Evolutionary conservation across 2,797 vertebrate species (phyloP).

Genomic region (Todus mexicanus): DNA sequence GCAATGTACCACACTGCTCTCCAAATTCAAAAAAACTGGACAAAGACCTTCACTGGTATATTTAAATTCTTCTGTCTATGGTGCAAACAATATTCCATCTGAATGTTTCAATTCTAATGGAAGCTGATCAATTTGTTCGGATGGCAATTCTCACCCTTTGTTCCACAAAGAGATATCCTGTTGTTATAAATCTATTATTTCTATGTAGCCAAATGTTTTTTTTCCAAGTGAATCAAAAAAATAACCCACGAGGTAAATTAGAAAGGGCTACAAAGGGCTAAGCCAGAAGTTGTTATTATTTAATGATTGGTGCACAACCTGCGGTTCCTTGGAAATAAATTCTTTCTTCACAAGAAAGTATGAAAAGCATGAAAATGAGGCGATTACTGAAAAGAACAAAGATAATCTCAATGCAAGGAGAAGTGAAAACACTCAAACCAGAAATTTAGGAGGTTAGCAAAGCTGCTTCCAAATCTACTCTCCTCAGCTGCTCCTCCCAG

Average conservation of each 20-base stretch:
- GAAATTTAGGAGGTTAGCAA: neutral
- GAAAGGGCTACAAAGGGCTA: neutral
- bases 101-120: neutral
- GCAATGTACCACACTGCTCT: neutral
- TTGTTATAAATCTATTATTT: neutral
- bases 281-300: neutral
- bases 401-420: neutral
- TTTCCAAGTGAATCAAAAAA: neutral
- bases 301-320: neutral
- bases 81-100: neutral
- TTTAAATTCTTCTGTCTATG: neutral
- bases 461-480: neutral
- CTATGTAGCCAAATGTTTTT: neutral
- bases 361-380: neutral
- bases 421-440: neutral
- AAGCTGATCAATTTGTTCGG: neutral
- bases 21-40: neutral
- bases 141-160: neutral
- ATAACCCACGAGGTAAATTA: neutral
- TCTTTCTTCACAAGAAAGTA: neutral
- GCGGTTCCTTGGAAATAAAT: neutral
- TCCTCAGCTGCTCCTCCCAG: neutral
- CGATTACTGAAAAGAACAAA: neutral
- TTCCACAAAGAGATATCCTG: neutral
- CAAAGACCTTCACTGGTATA: neutral